Conservation (phyloP, 2,888 invertebrate genomes). For the Drosophila paranaensis region DNA sequence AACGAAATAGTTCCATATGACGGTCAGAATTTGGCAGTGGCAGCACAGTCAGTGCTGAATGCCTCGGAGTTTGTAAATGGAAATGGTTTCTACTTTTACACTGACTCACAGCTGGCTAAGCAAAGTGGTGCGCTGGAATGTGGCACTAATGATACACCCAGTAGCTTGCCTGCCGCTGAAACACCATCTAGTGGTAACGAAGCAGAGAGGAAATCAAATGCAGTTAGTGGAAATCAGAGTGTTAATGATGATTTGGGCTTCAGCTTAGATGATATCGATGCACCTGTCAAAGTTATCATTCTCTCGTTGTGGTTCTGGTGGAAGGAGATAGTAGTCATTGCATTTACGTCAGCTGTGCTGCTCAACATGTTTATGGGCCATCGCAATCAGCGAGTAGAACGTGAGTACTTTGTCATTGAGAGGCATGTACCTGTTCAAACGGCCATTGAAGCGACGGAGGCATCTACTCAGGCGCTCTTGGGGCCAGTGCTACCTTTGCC, state of each 20-base stretch:
- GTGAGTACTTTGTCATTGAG: slow-evolving; percentile 84
- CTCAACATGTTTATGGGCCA: slow-evolving; percentile 89
- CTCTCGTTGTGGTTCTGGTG: slow-evolving; percentile 93
- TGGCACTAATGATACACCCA: slow-evolving; percentile 43
- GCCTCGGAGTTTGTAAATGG: slow-evolving; percentile 90
- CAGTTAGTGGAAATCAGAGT: slow-evolving; percentile 52
- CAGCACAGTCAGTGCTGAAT: slow-evolving; percentile 91
- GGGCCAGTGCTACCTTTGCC: slow-evolving; percentile 63
- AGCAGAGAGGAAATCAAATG: slow-evolving; percentile 11
- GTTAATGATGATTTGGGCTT: slow-evolving; percentile 76
- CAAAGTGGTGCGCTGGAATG: slow-evolving; percentile 50
- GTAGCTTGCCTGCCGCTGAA: slow-evolving; percentile 51
- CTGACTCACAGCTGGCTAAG: slow-evolving; percentile 83
- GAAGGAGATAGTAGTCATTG: slow-evolving; percentile 92
- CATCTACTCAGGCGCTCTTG: slow-evolving; percentile 75
- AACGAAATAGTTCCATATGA: slow-evolving; percentile 81
- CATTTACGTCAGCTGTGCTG: slow-evolving; percentile 89
- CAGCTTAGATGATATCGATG: slow-evolving; percentile 86
- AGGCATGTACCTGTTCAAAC: slow-evolving; percentile 84
- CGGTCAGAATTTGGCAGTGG: slow-evolving; percentile 85
- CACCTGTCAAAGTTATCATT: slow-evolving; percentile 89
- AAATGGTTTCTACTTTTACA: slow-evolving; percentile 92
- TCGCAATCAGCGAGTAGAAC: slow-evolving; percentile 77
- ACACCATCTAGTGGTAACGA: slow-evolving; percentile 30
- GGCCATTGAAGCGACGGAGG: slow-evolving; percentile 83